A percentile compares a stretch with the other conserved stretches of the same genome.
Evolutionary conservation across 2,797 vertebrate genomes (phyloP).

Genomic region (Sebastes oblongus): DNA sequence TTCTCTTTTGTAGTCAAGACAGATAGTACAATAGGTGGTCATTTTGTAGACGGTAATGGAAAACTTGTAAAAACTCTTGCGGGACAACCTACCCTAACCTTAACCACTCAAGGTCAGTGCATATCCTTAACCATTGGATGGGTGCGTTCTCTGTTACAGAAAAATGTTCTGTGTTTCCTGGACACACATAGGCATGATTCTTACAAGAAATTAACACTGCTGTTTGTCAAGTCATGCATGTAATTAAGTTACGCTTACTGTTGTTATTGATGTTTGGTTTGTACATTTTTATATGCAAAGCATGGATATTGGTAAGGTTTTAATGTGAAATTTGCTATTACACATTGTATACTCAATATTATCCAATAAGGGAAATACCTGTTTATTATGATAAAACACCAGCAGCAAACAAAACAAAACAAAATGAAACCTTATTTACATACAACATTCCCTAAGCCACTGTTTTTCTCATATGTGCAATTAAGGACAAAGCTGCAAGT

Average conservation of each 20-base stretch:
- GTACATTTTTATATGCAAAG: slow-evolving; percentile 17
- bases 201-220: background rate
- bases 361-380: slow-evolving; percentile 47
- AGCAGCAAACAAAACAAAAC: slow-evolving; percentile 65
- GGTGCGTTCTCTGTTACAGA: background rate
- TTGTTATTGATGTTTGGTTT: slow-evolving; percentile 31
- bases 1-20: background rate
- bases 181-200: background rate
- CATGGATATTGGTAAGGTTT: slow-evolving; percentile 24
- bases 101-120: too few species aligned
- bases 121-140: too few species aligned
- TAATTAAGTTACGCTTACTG: slow-evolving; percentile 7
- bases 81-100: too few species aligned
- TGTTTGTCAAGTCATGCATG: slow-evolving; percentile 1
- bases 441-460: slow-evolving; percentile 68
- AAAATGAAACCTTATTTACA: slow-evolving; percentile 74
- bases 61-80: too few species aligned
- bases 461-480: slow-evolving; percentile 77
- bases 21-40: background rate
- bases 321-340: slow-evolving; percentile 9
- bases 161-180: background rate
- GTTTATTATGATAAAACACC: slow-evolving; percentile 61
- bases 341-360: background rate
- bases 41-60: too few species aligned
- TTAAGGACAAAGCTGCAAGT: slow-evolving; percentile 79